Percentiles rank a stretch among this genome's conserved stretches.
Evolutionary conservation across 1,140 invertebrate genomes (phyloP).

Genomic region (Listronotus oregonensis): DNA sequence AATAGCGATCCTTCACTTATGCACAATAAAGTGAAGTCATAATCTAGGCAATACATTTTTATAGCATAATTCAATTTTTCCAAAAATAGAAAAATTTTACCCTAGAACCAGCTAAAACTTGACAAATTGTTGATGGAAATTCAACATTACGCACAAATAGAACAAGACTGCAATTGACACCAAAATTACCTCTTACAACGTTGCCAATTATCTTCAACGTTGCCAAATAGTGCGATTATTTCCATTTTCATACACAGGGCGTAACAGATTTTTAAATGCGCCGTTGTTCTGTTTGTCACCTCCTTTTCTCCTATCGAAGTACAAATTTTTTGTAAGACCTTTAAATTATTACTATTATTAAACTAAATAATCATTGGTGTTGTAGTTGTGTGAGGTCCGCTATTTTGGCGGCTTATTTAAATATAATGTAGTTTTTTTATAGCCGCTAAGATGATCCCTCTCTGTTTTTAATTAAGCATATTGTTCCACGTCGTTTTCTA

Average conservation of each 20-base stretch:
- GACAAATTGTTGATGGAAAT: slow-evolving; percentile 12
- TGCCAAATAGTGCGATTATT: slow-evolving; percentile 17
- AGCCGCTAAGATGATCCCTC: slow-evolving; percentile 50
- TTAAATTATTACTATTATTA: slow-evolving; percentile 25
- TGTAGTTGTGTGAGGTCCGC: slow-evolving; percentile 47
- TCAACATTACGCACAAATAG: slow-evolving; percentile 29
- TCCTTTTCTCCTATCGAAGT: slow-evolving; percentile 49
- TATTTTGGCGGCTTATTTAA: slow-evolving; percentile 38
- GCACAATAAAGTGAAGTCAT: too few relatives aligned
- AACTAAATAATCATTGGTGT: slow-evolving; percentile 44
- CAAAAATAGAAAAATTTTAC: background rate
- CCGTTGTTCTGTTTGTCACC: slow-evolving; percentile 41
- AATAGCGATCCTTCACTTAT: too few relatives aligned
- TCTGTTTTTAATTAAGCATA: slow-evolving; percentile 54
- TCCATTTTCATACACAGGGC: slow-evolving; percentile 12
- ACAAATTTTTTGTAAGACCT: slow-evolving; percentile 50
- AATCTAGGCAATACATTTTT: too few relatives aligned
- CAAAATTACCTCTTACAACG: slow-evolving; percentile 32
- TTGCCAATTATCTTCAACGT: slow-evolving; percentile 26
- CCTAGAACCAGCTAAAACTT: slow-evolving; percentile 9
- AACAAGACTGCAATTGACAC: slow-evolving; percentile 29
- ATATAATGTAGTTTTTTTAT: slow-evolving; percentile 37
- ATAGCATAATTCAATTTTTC: too few relatives aligned
- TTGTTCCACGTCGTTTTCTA: slow-evolving; percentile 21
- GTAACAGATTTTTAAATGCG: background rate